Conservation (phyloP, 2,888 invertebrate species). For the Temnothorax unifasciatus region DNA sequence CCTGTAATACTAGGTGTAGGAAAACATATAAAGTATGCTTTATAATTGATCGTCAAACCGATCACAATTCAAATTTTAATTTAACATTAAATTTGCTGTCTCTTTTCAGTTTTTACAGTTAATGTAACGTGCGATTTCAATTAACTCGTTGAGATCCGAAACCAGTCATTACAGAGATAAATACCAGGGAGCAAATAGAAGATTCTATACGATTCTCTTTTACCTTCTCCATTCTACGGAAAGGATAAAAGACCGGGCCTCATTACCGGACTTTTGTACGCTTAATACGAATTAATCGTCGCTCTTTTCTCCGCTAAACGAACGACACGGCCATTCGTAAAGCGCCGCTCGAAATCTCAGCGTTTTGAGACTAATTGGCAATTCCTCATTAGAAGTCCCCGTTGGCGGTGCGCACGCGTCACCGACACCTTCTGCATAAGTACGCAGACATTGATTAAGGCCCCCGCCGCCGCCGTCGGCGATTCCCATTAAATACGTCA, state of each 20-base stretch:
- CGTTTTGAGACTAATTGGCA: slow-evolving; percentile 69
- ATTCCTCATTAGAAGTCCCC: slow-evolving; percentile 74
- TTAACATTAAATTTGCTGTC: background rate
- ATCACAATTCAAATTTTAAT: background rate
- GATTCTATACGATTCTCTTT: slow-evolving; percentile 21
- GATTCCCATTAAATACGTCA: slow-evolving; percentile 71
- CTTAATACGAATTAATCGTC: slow-evolving; percentile 51
- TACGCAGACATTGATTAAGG: slow-evolving; percentile 76
- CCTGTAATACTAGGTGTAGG: too few species aligned
- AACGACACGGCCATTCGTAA: slow-evolving; percentile 20
- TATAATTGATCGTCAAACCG: background rate
- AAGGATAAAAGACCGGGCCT: slow-evolving; percentile 40
- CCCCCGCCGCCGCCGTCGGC: slow-evolving; percentile 25
- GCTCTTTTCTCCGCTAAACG: slow-evolving; percentile 39
- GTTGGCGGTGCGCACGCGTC: slow-evolving; percentile 59
- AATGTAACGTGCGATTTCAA: slow-evolving; percentile 2
- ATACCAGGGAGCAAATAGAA: slow-evolving; percentile 31
- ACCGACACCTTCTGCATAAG: slow-evolving; percentile 61
- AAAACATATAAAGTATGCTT: background rate
- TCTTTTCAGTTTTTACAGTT: background rate
- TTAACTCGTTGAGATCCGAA: background rate
- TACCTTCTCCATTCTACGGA: background rate
- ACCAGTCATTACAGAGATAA: slow-evolving; percentile 19
- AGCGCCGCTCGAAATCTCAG: slow-evolving; percentile 51
- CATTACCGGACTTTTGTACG: slow-evolving; percentile 45